Evolutionary conservation across 1,140 invertebrate species (phyloP), one percentile per base, ranked within the genome.

Genomic region (Caerostris darwini): DNA sequence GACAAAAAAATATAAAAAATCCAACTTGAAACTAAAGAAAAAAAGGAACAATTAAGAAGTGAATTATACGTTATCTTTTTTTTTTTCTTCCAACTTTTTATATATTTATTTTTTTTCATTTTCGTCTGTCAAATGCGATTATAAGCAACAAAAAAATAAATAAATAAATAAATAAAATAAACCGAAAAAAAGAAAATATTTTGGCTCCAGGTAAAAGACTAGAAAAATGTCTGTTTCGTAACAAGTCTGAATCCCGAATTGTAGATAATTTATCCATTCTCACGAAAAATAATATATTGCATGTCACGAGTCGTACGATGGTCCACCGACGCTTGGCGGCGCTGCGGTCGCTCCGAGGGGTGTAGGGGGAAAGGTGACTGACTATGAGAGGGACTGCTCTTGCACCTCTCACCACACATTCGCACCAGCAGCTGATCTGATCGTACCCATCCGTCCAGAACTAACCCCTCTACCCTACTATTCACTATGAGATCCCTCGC

Each of bases 231-330:
- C 61, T 53, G 61, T 89, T 69, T 53, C 58, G 64, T 71, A 89
- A 89, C 57, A 54, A 89, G 54, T 54, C 89, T 59, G 57, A 87
- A 50, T 87, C 57, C 7, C 58, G n/a, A 59, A 61, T 87, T n/a
- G 56, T n/a, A 50, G 89, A 58, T 81, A 90, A 90, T 90, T 90
- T 81, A 90, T 90, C 89, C 89, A 58, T 56, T 59, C 58, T 90
- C 89, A 77, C 67, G 89, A 90, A 81, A 64, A 54, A 54, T 58
- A 64, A 90, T 67, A 71, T 67, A 59, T 81, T 67, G 61, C 71
- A 90, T 81, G 57, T 64, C 90, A 64, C 58, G 54, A 57, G 50
- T 8, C 14, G 19, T 58, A 81, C 53, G 56, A 83, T 61, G 58
- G 58, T 50, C 34, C 61, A 89, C 59, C 7, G 50, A 10, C 89